A percentile compares a stretch with the other conserved stretches of the same genome.
Conservation (phyloP, 2,888 invertebrate species). For the Metellina segmentata region DNA sequence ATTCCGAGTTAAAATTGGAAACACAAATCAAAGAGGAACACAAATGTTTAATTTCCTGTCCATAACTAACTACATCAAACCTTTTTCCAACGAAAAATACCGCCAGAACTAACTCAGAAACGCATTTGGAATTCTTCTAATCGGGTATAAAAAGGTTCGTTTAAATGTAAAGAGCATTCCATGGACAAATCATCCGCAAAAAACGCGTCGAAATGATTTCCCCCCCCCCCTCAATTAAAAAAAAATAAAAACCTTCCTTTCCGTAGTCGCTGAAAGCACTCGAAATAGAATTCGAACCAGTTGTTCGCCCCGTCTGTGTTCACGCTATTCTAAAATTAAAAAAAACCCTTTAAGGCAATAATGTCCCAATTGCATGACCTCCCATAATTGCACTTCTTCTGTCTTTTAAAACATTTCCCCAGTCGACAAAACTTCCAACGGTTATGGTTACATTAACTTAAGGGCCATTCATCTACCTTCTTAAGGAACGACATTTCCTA, state of each 20-base stretch:
- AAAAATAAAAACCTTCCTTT: conserved; percentile 40
- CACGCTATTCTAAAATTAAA: conserved; percentile 68
- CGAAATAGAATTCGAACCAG: conserved; percentile 5
- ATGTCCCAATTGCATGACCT: conserved; percentile 66
- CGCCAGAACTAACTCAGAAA: neutral
- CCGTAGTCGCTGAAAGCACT: neutral
- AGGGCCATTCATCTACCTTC: conserved; percentile 7
- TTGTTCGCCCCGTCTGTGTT: neutral
- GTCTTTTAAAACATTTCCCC: conserved; percentile 14
- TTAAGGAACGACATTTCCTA: conserved; percentile 24
- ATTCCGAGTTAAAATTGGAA: neutral
- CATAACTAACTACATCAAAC: neutral
- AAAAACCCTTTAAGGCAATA: conserved; percentile 45
- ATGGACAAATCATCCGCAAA: conserved; percentile 2
- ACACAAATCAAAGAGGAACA: neutral
- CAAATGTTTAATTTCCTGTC: neutral
- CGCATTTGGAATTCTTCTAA: neutral
- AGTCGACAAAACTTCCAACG: conserved; percentile 2
- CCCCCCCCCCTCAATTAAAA: conserved; percentile 33
- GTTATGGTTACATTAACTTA: conserved; percentile 8
- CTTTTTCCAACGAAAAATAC: neutral
- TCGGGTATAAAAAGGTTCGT: neutral
- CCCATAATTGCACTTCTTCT: conserved; percentile 41
- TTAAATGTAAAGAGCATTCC: conserved; percentile 1
- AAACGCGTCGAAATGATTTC: conserved; percentile 21